Base-by-base conservation (phyloP, 2,888 invertebrate species). In the Archips xylosteana region DNA sequence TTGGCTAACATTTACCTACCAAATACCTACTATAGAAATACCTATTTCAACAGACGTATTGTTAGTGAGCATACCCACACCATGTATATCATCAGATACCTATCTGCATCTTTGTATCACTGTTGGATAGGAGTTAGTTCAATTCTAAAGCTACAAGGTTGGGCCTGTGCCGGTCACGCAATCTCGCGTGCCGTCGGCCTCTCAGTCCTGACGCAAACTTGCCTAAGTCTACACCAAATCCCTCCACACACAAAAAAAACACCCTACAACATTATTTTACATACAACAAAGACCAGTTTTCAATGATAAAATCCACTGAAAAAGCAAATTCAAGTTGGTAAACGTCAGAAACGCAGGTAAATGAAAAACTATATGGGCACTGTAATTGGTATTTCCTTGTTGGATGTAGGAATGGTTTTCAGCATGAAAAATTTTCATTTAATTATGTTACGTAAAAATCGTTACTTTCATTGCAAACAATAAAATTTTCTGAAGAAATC, bases 101-200 rank as follows among this genome's bases (percentile, higher is more conserved):
- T 71, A 67, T 71, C 68, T 64, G 68, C 69, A 73, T 64, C 73
- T 73, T 73, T 73, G 69, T 73, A 65, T 63, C 47, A 49, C 49
- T 8, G 4, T 13, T n/a, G 59, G 69, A 45, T 74, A 65, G 64
- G 51, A 69, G 79, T 79, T 81, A 81, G 81, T 81, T 80, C 83
- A 83, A 84, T 84, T 84, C 83, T 78, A 77, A 79, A 85, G 80
- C 81, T 79, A 82, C 82, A 81, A 80, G 81, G 81, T 83, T 85
- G 87, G 87, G 88, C 82, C 70, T 72, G 75, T 77, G 75, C 59
- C 77, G 74, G 75, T 65, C 92, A 94, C 93, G 94, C 92, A 74
- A 93, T 3, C 69, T 94, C 65, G 92, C 94, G 92, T 94, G 94
- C 89, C 89, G 90, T 63, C 89, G 89, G 90, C 77, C 81, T 86